Evolutionary conservation across 2,888 invertebrate species (phyloP), one percentile per base, ranked within the genome.

Genomic region (Sacculina carcini): DNA sequence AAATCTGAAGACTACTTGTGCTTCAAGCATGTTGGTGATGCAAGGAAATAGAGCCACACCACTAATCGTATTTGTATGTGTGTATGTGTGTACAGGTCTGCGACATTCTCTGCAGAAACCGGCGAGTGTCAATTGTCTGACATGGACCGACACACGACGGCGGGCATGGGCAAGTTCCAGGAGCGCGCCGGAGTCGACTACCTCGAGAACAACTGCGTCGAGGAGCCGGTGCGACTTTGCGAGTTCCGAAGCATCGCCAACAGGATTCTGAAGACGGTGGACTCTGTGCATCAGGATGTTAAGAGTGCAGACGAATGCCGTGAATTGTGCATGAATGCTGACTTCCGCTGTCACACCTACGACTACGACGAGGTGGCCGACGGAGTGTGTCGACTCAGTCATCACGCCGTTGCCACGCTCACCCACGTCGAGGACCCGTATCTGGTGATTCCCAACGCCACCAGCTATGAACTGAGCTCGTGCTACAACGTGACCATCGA

Each of bases 401-500:
- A 89, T 69, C 85, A 89, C 65, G 81, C 85, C 50, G 75, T 83
- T 58, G 80, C 86, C 36, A 86, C 87, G 19, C 73, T 89, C 55
- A 77, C 81, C 21, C 55, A 62, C 53, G 60, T 63, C 48, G 56
- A 61, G 39, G 61, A 62, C 34, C 62, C 63, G 6, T 62, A 63
- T 52, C 53, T 58, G 16, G 61, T 61, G 40, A 85, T 87, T 32
- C 81, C 84, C 26, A 86, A 86, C 68, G 85, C 85, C 12, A 78
- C 86, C 31, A 87, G 87, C 14, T 87, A 84, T 69, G 89, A 89
- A 68, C 69, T 89, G 58, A 81, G 83, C 59, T 85, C 87, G 24
- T 90, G 89, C 66, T 89, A 89, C 73, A 89, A 89, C 67, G 86
- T 89, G 47, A 83, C 81, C 59, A 85, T 89, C 62, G 85, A 87